Conservation (phyloP, 2,797 vertebrate species). For the Anguilla pacifica region DNA sequence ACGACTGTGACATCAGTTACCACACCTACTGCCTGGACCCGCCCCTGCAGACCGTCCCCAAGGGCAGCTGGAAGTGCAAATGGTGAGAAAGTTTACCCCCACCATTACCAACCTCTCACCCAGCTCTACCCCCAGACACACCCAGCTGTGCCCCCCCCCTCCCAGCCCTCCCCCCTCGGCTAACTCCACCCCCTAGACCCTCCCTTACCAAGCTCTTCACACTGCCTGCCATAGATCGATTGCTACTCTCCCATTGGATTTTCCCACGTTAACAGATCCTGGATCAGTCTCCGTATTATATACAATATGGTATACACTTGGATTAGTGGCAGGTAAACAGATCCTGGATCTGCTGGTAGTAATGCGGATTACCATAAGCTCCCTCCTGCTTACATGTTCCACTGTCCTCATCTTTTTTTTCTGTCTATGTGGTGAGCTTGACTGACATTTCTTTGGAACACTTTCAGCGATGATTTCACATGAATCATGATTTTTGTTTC, state of each 20-base stretch:
- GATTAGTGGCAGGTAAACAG: background rate
- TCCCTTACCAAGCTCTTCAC: background rate
- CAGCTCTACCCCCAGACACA: background rate
- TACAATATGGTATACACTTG: background rate
- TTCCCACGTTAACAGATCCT: background rate
- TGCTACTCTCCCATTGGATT: background rate
- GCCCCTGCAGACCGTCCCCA: constrained; percentile 95
- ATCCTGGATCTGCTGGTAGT: background rate
- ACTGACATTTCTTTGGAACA: background rate
- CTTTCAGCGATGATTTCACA: background rate
- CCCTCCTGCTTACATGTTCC: background rate
- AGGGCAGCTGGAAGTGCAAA: constrained; percentile 99
- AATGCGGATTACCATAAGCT: background rate
- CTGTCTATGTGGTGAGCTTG: background rate
- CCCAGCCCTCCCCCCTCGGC: background rate
- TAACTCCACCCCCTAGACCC: background rate
- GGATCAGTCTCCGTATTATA: background rate
- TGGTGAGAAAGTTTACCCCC: constrained; percentile 71
- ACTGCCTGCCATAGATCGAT: background rate
- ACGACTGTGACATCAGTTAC: constrained; percentile 98
- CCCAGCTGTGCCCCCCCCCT: background rate
- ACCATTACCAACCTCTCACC: background rate
- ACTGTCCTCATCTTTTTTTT: background rate
- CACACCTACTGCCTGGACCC: constrained; percentile 98
- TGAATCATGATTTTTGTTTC: background rate